Evolutionary conservation across 1,140 invertebrate genomes (phyloP), one percentile per base, ranked within the genome.

Genomic region (Ceratina australensis): DNA sequence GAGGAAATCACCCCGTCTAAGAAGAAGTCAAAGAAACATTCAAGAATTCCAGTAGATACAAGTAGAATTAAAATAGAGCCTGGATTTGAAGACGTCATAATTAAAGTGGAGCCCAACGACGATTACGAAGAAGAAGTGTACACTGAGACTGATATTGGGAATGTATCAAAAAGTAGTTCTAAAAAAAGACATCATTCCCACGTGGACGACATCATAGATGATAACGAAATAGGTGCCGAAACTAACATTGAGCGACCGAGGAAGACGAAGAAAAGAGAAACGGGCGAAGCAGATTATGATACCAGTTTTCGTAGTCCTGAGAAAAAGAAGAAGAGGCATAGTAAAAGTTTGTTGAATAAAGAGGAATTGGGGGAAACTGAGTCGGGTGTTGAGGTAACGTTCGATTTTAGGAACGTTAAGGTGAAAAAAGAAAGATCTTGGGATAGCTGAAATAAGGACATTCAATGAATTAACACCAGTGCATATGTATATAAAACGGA

Each of bases 1-100:
- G 22, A 56, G 2, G 52, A 49, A 26, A 7, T 16, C 0, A 16
- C 26, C 3, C 22, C 42, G 50, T 24, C 20, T 33, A 68, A 77
- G 65, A 69, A 80, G 47, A 80, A 80, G 49, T 47, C 47, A 1
- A 72, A 49, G 5, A 77, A 33, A 24, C 75, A 63, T 50, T 68
- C 73, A 2, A 60, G 16, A 1, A 5, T 0, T 42, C 15, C 54
- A 24, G 5, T 47, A 3, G 61, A 66, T 20, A n/a, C 12, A 1
- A 66, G 22, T 8, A 24, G 22, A 33, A 68, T 76, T 33, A 67
- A 63, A 71, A 16, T 60, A 65, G 54, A 74, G 50, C 18, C 60
- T 13, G 26, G 33, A 4, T 67, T 57, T 18, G 57, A 75, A 20
- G 13, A 50, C 15, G 15, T 33, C 0, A 12, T 24, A 67, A 20